Evolutionary conservation across 2,113 vertebrate species (phyloP).

Genomic region (Corvus moneduloides): DNA sequence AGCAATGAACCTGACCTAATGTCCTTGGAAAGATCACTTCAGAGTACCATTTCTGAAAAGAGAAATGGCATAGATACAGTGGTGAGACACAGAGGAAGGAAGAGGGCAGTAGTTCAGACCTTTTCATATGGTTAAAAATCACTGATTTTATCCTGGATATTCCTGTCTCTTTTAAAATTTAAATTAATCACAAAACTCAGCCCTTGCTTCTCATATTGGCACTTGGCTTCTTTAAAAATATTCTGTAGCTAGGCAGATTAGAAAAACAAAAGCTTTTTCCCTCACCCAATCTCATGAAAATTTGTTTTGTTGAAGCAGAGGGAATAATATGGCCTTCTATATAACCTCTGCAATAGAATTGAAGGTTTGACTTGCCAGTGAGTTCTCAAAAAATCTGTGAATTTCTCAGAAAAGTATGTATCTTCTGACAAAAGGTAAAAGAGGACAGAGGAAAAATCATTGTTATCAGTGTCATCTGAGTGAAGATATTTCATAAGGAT

Average conservation of each 20-base stretch:
- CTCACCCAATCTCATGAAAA: neutral
- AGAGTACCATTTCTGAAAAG: neutral
- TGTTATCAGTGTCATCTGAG: neutral
- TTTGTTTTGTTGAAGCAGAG: constrained; percentile 28
- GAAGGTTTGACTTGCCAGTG: neutral
- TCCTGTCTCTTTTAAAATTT: constrained; percentile 10
- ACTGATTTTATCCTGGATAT: neutral
- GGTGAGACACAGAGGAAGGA: neutral
- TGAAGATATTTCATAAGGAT: neutral
- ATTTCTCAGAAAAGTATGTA: constrained; percentile 1
- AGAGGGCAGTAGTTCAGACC: neutral
- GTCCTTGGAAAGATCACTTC: neutral
- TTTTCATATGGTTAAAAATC: neutral
- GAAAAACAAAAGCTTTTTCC: neutral
- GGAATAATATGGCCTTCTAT: neutral
- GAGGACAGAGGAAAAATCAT: neutral
- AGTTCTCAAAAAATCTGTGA: neutral
- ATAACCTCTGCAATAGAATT: constrained; percentile 2
- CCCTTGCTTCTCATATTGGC: neutral
- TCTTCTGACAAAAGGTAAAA: neutral
- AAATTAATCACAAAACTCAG: neutral
- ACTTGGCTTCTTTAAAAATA: constrained; percentile 26
- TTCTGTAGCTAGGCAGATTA: constrained; percentile 9
- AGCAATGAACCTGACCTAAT: neutral
- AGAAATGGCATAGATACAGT: neutral